Evolutionary conservation across 2,113 vertebrate species (phyloP), one percentile per base, ranked within the genome.

Genomic region (Symphodus melops): DNA sequence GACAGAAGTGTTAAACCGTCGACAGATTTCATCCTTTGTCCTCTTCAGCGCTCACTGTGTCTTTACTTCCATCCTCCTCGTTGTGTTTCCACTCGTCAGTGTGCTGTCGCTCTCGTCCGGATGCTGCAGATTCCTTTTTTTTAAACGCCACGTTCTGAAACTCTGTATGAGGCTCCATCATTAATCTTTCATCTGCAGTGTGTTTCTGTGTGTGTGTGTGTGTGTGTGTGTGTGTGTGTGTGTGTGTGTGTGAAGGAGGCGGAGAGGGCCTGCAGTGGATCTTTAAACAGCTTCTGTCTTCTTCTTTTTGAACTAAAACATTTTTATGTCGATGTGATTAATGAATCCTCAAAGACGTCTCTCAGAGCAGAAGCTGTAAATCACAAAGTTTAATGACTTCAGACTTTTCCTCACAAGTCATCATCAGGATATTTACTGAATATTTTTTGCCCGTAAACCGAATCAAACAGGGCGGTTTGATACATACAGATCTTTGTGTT

Each of bases 381-480:
- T n/a, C 66, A 61, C 36, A 23, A 62, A 72, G n/a, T 79, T 62
- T 84, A 86, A 70, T 58, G 28, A 67, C 53, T 64, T 21, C 36
- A 78, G 52, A 36, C 66, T 25, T 84, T 79, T 75, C 41, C 53
- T 61, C 71, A 80, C 70, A 80, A n/a, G n/a, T 83, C 72, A 77
- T 72, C 68, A 81, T 75, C 52, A 53, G 51, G 72, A n/a, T n/a
- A n/a, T n/a, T n/a, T n/a, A n/a, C n/a, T n/a, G 60, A 86, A 66
- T 72, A 16, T 41, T 57, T 85, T 70, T 70, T 52, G 4, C 52
- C 61, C 58, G 82, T 86, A 86, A 92, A 77, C 19, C 25, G 56
- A 78, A 71, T 33, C 28, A 33, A 58, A n/a, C 58, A 37, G 37
- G 51, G 20, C 12, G 17, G 68, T 81, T 76, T 87, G 81, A 86